Conservation (phyloP, 2,888 invertebrate species). For the Fabriciana adippe region DNA sequence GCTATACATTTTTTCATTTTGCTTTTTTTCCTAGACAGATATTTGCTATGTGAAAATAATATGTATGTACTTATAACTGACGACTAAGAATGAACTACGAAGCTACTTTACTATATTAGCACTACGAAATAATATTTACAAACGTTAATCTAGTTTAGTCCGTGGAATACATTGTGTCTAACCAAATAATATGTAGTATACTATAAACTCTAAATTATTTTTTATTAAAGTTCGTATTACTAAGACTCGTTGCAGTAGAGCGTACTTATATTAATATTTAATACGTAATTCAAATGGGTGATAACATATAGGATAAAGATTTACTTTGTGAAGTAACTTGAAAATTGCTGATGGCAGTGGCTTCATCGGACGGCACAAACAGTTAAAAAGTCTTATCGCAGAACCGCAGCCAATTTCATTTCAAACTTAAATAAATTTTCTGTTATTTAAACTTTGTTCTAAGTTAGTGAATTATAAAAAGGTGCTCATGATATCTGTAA, state of each 20-base stretch:
- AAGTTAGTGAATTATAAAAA: slow-evolving; percentile 25
- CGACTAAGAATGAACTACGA: no score
- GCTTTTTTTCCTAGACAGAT: no score
- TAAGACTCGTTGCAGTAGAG: no score
- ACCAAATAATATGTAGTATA: no score
- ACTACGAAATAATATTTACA: no score
- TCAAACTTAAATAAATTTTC: slow-evolving; percentile 15
- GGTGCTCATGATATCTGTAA: slow-evolving; percentile 18
- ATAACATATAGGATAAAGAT: background rate
- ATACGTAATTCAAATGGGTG: background rate
- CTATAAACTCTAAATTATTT: no score
- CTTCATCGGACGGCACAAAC: background rate
- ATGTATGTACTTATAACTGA: no score
- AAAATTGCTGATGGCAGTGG: slow-evolving; percentile 3
- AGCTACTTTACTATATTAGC: no score
- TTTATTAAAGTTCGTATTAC: background rate
- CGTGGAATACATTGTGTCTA: no score
- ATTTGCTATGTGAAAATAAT: no score
- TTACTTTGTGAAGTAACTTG: background rate
- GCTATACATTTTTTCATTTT: background rate
- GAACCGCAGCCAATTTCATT: slow-evolving; percentile 31
- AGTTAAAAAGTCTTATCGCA: slow-evolving; percentile 27
- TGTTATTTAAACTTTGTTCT: slow-evolving; percentile 22
- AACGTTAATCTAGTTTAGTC: no score
- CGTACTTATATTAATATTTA: no score